Conservation (phyloP, 2,888 invertebrate genomes). For the Oxyteleia sp. region DNA sequence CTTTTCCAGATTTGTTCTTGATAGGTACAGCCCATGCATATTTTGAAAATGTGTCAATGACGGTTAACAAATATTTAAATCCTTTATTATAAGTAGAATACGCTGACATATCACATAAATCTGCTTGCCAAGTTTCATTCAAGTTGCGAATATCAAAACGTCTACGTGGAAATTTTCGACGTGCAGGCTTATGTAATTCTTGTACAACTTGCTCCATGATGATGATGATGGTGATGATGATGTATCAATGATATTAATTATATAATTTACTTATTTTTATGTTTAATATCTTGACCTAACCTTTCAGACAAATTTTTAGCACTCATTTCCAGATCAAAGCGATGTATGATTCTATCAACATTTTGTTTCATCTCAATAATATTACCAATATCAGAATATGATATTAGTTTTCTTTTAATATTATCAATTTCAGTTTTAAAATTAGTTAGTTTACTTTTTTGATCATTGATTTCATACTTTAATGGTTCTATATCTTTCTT, state of each 20-base stretch:
- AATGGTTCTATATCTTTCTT: too few relatives aligned
- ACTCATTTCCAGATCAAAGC: too few relatives aligned
- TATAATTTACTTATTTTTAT: neutral
- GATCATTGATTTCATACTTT: too few relatives aligned
- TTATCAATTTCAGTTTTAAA: slow-evolving; percentile 7
- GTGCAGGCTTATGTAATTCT: slow-evolving; percentile 84
- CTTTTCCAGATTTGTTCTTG: slow-evolving; percentile 79
- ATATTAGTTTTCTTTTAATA: neutral
- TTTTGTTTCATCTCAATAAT: too few relatives aligned
- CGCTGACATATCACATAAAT: slow-evolving; percentile 83
- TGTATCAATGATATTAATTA: neutral
- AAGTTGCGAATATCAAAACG: slow-evolving; percentile 82
- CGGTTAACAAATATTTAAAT: slow-evolving; percentile 82
- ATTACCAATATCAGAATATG: too few relatives aligned
- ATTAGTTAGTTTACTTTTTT: too few relatives aligned
- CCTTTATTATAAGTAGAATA: slow-evolving; percentile 81
- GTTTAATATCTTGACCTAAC: too few relatives aligned
- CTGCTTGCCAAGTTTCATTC: slow-evolving; percentile 87
- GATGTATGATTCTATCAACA: too few relatives aligned
- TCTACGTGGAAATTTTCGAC: slow-evolving; percentile 83
- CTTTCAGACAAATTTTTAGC: too few relatives aligned
- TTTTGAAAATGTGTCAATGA: slow-evolving; percentile 86
- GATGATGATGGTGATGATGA: too few relatives aligned
- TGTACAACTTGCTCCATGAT: slow-evolving; percentile 68
- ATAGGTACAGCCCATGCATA: slow-evolving; percentile 83